Evolutionary conservation across 2,888 invertebrate species (phyloP).

Genomic region (Vanessa cardui): DNA sequence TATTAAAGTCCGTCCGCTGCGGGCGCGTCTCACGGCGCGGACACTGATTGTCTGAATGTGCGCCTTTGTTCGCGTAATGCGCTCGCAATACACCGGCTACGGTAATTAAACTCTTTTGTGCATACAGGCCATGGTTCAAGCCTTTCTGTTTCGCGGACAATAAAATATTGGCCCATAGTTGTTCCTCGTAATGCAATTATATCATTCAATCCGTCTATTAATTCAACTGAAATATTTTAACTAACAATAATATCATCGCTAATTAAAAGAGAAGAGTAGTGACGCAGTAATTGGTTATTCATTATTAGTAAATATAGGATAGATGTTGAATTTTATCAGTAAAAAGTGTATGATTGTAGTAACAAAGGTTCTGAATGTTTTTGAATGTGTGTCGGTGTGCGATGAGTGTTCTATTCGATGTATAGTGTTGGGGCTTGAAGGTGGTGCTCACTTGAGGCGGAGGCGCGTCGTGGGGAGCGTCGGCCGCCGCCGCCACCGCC

Average conservation of each 20-base stretch:
- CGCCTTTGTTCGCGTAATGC: conserved; percentile 15
- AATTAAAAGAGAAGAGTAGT: background rate
- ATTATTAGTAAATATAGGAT: too few species aligned
- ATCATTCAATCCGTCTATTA: too few species aligned
- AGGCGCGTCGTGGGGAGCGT: conserved; percentile 52
- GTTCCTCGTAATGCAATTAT: too few species aligned
- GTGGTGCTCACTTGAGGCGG: conserved; percentile 54
- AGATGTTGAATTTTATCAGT: too few species aligned
- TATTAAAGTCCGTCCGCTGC: background rate
- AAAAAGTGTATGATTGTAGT: too few species aligned
- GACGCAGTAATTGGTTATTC: too few species aligned
- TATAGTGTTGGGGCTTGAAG: background rate
- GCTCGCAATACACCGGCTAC: background rate
- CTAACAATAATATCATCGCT: background rate
- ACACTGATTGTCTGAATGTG: conserved; percentile 23
- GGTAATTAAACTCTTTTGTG: conserved; percentile 9
- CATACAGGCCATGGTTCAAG: background rate
- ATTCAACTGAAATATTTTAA: background rate
- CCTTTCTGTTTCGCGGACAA: background rate
- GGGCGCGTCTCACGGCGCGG: conserved; percentile 4
- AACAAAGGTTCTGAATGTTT: too few species aligned
- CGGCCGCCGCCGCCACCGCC: conserved; percentile 63
- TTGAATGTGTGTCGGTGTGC: too few species aligned
- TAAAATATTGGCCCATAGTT: too few species aligned
- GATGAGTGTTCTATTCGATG: too few species aligned